Evolutionary conservation across 2,888 invertebrate genomes (phyloP).

Genomic region (Phyto melanocephala): DNA sequence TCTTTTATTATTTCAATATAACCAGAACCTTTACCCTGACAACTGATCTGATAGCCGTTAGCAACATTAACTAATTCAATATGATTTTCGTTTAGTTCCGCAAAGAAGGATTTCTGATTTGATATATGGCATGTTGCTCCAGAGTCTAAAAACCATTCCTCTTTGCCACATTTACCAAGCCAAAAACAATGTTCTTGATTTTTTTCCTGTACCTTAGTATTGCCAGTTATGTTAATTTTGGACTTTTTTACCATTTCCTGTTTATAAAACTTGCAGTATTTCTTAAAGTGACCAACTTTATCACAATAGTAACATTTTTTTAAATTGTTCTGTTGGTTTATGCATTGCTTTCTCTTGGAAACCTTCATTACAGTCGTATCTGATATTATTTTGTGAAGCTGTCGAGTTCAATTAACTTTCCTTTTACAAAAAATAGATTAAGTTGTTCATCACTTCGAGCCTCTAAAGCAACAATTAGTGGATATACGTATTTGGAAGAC

Average conservation of each 20-base stretch:
- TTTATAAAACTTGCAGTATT: constrained; percentile 30
- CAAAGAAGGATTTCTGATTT: not conserved
- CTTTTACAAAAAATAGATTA: not conserved
- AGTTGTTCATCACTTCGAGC: not conserved
- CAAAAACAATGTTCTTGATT: constrained; percentile 9
- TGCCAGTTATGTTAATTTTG: not conserved
- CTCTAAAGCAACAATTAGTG: constrained; percentile 26
- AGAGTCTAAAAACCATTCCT: constrained; percentile 7
- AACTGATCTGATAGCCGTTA: constrained; percentile 6
- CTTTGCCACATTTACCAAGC: constrained; percentile 5
- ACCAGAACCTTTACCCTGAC: not conserved
- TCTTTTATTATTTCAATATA: not conserved
- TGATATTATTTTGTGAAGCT: not conserved
- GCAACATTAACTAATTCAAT: constrained; percentile 7
- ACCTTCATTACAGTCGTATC: constrained; percentile 26
- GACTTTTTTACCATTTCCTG: not conserved
- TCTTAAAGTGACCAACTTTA: constrained; percentile 17
- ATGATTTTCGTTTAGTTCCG: not conserved
- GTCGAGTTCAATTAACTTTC: constrained; percentile 15
- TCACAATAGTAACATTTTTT: constrained; percentile 10
- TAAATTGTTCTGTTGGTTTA: not conserved
- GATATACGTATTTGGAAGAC: too few species aligned
- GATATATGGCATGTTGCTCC: too few species aligned
- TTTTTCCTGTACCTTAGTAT: not conserved
- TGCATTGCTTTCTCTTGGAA: not conserved